Percentiles rank a stretch among this genome's conserved stretches.
phyloP scores from a whole-genome alignment of 2,797 vertebrate species.

The Heteromormyrus szaboi region DNA sequence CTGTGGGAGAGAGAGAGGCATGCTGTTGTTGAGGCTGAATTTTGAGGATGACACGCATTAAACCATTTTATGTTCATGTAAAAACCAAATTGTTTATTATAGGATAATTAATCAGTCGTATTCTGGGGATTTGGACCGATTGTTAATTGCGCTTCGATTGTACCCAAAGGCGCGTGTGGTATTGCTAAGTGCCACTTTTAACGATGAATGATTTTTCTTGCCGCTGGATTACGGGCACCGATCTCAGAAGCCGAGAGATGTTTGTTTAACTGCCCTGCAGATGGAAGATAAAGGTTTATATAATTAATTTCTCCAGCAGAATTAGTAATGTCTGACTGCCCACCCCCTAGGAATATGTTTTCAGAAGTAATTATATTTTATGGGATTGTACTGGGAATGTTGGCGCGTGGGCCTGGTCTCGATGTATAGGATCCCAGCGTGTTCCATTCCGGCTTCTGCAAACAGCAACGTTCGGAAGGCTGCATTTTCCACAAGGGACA shows the following conservation, averaged over 20 bases:
- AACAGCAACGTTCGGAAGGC: background rate
- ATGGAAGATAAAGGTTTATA: slow-evolving; percentile 5
- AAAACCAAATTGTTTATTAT: background rate
- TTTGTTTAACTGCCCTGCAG: slow-evolving; percentile 10
- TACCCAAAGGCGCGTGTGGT: background rate
- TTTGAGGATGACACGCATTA: background rate
- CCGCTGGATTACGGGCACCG: background rate
- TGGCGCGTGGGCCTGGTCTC: background rate
- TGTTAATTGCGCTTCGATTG: background rate
- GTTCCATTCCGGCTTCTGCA: background rate
- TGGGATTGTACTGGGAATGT: background rate
- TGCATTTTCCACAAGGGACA: background rate
- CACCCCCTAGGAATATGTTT: background rate
- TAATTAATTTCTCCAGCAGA: background rate
- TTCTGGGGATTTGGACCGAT: background rate
- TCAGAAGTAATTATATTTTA: background rate
- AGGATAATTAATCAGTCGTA: background rate
- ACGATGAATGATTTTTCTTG: background rate
- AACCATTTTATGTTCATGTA: background rate
- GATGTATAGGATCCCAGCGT: background rate
- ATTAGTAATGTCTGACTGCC: background rate
- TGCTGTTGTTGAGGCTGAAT: background rate
- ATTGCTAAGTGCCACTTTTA: background rate
- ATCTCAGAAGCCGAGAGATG: background rate
- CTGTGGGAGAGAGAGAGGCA: background rate